Base-by-base conservation (phyloP, 1,140 invertebrate genomes). In the Melipona quadrifasciata region DNA sequence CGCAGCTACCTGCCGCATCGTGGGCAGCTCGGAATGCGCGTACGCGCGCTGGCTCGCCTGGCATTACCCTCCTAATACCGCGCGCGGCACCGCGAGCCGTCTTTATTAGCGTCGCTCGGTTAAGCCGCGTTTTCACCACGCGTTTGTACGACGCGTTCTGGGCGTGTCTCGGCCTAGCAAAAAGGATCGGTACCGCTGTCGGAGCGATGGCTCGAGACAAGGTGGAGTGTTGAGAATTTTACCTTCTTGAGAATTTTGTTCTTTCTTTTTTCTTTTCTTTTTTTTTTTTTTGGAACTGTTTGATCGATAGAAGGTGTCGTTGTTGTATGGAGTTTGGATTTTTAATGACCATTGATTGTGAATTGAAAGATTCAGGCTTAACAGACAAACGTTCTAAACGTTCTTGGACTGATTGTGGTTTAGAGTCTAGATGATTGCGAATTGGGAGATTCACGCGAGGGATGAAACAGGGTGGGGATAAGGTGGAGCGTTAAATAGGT, bases 21-120 rank as follows among this genome's bases (percentile, higher is more conserved):
- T 92, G 91, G 91, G 91, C 82, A 89, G 91, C 34, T 79, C 53
- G 91, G 91, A 91, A 92, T 92, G 90, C 87, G 87, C 47, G 61
- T 82, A 82, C 14, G 21, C 39, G 8, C 17, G 39, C 71, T 34
- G 55, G 39, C 47, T 64, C 47, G 27, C 67, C 58, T 55, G 47
- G 47, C 65, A 86, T 91, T 90, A 90, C 90, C 88, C 87, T 91
- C 84, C 90, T 84, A 91, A 91, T 90, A 90, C 89, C 86, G 88
- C 8, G 39, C 39, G 8, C 39, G 55, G 53, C 78, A 65, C n/a
- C 53, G 79, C 10, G 53, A 80, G 67, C 65, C 80, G 82, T 85
- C 90, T 89, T 89, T 87, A 87, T 89, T 86, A 88, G 71, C n/a
- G 53, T 39, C 39, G 39, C 39, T 1, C 10, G 47, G 47, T 73